Evolutionary conservation across 2,113 vertebrate genomes (phyloP).

Genomic region (Rutilus rutilus): DNA sequence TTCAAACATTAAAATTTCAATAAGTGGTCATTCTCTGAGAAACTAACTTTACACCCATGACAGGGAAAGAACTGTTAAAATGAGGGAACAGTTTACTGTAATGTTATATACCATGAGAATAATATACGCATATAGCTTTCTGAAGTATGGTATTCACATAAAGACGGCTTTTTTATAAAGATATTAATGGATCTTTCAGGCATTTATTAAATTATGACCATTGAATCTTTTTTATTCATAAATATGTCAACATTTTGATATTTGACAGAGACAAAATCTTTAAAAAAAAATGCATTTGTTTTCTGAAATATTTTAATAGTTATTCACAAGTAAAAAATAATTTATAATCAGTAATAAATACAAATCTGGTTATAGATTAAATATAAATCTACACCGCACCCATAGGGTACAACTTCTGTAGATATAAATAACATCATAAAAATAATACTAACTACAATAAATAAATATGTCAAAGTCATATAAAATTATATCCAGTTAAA

Average conservation of each 20-base stretch:
- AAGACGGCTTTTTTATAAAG: too few species aligned
- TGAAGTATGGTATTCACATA: too few species aligned
- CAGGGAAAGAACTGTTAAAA: too few species aligned
- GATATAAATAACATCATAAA: conserved; percentile 8
- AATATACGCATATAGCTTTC: too few species aligned
- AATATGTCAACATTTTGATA: neutral
- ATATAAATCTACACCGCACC: neutral
- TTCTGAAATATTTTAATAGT: neutral
- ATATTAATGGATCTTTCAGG: too few species aligned
- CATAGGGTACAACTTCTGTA: neutral
- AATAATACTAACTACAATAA: neutral
- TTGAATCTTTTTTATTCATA: too few species aligned
- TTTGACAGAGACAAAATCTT: neutral
- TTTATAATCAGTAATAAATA: neutral
- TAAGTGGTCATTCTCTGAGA: too few species aligned
- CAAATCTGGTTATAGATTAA: neutral
- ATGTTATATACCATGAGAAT: too few species aligned
- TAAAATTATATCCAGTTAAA: neutral
- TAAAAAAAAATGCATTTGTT: neutral
- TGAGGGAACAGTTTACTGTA: too few species aligned
- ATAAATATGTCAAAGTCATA: neutral
- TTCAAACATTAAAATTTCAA: too few species aligned
- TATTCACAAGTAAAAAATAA: neutral
- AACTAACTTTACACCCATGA: too few species aligned
- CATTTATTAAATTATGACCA: too few species aligned